Conservation (phyloP, 2,797 vertebrate genomes). For the Sebastes iracundus region DNA sequence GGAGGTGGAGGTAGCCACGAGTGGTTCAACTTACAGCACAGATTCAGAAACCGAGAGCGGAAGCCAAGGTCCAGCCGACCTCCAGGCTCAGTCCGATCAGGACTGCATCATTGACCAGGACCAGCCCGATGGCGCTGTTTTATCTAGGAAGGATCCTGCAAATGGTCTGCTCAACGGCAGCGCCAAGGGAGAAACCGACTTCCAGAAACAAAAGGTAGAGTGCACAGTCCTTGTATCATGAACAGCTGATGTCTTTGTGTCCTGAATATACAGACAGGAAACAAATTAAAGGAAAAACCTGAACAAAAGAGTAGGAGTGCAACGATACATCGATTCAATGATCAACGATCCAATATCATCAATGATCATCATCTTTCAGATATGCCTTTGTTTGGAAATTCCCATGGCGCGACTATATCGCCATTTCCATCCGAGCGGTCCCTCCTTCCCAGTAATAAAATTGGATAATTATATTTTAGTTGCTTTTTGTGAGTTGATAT, state of each 20-base stretch:
- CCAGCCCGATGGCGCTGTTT: conserved; percentile 63
- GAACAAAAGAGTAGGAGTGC: neutral
- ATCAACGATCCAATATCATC: too few species aligned
- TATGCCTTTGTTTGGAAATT: too few species aligned
- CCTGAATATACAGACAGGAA: neutral
- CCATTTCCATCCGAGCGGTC: too few species aligned
- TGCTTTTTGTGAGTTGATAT: too few species aligned
- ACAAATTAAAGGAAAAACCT: neutral
- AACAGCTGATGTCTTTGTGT: neutral
- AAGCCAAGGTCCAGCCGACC: conserved; percentile 22
- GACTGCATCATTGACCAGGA: conserved; percentile 44
- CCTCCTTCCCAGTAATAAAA: too few species aligned
- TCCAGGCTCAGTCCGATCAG: conserved; percentile 19
- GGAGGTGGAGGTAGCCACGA: conserved; percentile 45
- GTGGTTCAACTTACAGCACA: conserved; percentile 64
- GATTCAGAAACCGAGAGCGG: conserved; percentile 72
- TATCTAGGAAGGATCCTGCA: conserved; percentile 50
- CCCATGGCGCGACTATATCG: too few species aligned
- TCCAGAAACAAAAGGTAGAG: conserved; percentile 67
- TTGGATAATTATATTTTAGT: too few species aligned
- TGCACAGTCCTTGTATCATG: neutral
- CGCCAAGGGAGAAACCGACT: conserved; percentile 28
- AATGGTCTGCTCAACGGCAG: conserved; percentile 56
- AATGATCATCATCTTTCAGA: too few species aligned
- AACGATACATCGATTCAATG: too few species aligned